A percentile compares a stretch with the other conserved stretches of the same genome.
These are phyloP conservation scores for Pyxicephalus adspersus DNA, from an alignment of 2,113 vertebrate genomes.

Conservation along the genomic window DNA sequence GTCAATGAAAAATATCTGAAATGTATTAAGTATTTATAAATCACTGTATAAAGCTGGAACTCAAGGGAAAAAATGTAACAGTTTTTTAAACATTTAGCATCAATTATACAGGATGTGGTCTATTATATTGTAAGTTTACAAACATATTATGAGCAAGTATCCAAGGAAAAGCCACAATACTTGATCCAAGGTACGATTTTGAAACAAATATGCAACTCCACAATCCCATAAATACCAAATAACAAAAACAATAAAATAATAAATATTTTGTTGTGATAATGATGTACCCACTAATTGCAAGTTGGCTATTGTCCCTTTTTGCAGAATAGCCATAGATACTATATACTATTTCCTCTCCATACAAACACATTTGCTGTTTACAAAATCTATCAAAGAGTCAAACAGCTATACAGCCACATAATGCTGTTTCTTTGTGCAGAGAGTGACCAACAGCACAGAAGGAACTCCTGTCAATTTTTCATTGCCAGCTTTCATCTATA, in stretches of 20 bases:
- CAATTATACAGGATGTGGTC: not conserved
- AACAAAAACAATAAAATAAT: too few relatives aligned
- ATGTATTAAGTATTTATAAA: conserved; percentile 17
- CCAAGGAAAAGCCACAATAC: not conserved
- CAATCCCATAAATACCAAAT: too few relatives aligned
- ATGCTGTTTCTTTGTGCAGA: not conserved
- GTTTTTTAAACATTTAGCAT: not conserved
- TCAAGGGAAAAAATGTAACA: not conserved
- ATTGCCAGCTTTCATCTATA: too few relatives aligned
- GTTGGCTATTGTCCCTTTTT: not conserved
- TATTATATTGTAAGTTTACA: not conserved
- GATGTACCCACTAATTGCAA: too few relatives aligned
- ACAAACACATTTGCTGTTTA: not conserved
- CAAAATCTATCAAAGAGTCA: not conserved
- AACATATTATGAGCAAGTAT: not conserved
- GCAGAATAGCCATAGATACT: not conserved
- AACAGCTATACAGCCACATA: not conserved
- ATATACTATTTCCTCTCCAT: not conserved
- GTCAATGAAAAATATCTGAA: conserved; percentile 11
- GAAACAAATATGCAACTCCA: too few relatives aligned
- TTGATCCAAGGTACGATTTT: not conserved
- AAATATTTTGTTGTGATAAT: too few relatives aligned
- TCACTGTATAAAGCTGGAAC: not conserved
- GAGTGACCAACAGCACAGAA: not conserved
- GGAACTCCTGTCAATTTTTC: not conserved